Evolutionary conservation across 1,140 invertebrate species (phyloP), one percentile per base, ranked within the genome.

Genomic region (Anoplophora glabripennis): DNA sequence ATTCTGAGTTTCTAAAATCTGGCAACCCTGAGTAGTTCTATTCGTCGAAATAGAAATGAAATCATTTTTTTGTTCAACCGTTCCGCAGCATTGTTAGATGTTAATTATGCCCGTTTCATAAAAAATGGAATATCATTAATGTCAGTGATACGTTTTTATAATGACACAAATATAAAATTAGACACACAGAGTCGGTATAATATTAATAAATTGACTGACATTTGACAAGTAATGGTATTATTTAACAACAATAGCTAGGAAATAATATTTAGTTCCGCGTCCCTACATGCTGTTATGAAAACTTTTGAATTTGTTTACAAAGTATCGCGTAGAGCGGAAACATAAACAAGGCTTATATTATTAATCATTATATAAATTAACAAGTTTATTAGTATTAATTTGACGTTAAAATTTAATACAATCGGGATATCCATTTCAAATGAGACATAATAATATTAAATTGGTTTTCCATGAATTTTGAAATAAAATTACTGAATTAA

Each of bases 221-320:
- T 57, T 57, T 57, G 54, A 57, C 54, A 57, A 57, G 54, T 57
- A 47, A 47, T 57, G 37, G 44, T 47, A 57, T 47, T 57, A 57
- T 47, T 40, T 44, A 57, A 35, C 21, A 57, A 57, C 44, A 57
- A 57, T 57, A 46, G 48, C 42, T 57, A 47, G 54, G 54, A 57
- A 57, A 57, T 47, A 57, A 57, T 46, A 57, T 44, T 57, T 57
- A 57, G 54, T 57, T 57, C 28, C 54, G 48, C 54, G 21, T 28
- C 21, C 21, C 21, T 28, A 28, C 21, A 28, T 28, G 5, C 21
- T 28, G 21, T 5, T 28, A 28, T 28, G 21, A 57, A 57, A 47
- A 47, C 54, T 57, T 46, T 40, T 46, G 41, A 57, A 57, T 47
- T 57, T 57, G 54, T 57, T 56, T 47, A 56, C 44, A 57, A 57